Conservation (phyloP, 1,140 invertebrate species). For the Heliothis virescens region DNA sequence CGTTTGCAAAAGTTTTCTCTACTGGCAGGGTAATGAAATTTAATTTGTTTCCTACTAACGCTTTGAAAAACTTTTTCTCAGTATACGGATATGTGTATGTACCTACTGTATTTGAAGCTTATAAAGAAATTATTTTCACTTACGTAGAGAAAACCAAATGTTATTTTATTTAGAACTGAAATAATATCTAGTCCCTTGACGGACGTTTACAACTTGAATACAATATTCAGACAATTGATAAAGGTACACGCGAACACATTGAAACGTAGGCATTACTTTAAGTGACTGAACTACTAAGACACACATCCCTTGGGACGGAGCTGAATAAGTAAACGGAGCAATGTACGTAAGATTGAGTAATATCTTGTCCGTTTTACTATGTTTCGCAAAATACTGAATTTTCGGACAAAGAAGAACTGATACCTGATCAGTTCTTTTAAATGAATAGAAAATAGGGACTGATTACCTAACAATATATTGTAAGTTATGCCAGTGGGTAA, state of each 20-base stretch:
- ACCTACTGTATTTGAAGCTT: background rate
- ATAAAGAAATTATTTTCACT: background rate
- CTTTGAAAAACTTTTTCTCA: conserved; percentile 22
- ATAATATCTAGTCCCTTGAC: background rate
- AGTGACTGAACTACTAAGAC: background rate
- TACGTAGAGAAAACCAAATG: background rate
- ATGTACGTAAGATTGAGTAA: too few species aligned
- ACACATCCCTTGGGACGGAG: too few species aligned
- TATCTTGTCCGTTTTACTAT: too few species aligned
- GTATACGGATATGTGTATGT: background rate
- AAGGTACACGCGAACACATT: background rate
- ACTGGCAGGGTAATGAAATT: conserved; percentile 35
- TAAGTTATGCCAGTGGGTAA: too few species aligned
- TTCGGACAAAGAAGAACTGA: background rate
- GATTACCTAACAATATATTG: too few species aligned
- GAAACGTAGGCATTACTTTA: background rate
- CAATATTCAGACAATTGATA: background rate
- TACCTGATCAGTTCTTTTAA: background rate
- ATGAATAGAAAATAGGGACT: too few species aligned
- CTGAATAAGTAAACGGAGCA: too few species aligned
- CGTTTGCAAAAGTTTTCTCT: conserved; percentile 30
- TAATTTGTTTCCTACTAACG: conserved; percentile 25
- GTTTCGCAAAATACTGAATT: background rate
- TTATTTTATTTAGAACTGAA: background rate
- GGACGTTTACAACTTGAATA: conserved; percentile 4